These are phyloP conservation scores for Tiaroga cobitis DNA, from an alignment of 2,797 vertebrate species.

Conservation along the genomic window DNA sequence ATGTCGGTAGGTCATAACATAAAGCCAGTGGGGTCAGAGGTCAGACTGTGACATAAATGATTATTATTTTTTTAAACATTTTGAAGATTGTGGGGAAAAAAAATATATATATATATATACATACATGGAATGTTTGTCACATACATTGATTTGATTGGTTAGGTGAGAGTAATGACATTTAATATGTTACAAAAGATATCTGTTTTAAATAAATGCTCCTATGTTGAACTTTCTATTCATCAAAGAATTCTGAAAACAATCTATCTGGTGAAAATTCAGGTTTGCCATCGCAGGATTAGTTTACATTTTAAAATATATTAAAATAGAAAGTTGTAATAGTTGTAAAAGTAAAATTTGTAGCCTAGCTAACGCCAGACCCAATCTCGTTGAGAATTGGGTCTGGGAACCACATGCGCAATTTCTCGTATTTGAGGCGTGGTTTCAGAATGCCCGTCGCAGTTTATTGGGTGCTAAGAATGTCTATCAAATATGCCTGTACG, in stretches of 20 bases:
- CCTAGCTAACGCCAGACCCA: too few species aligned
- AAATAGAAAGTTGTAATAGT: not conserved
- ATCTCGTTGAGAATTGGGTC: too few species aligned
- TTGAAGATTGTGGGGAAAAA: too few species aligned
- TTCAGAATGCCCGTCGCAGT: too few species aligned
- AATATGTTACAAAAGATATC: not conserved
- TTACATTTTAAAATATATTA: not conserved
- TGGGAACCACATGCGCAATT: too few species aligned
- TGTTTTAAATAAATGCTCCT: not conserved
- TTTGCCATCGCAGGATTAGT: not conserved
- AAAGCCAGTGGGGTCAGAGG: not conserved
- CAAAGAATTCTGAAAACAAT: not conserved
- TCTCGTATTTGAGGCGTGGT: too few species aligned
- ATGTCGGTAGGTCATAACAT: not conserved
- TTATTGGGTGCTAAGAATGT: too few species aligned
- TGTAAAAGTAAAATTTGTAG: too few species aligned
- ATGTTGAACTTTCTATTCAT: not conserved
- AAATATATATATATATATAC: too few species aligned
- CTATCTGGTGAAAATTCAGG: not conserved
- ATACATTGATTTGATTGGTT: not conserved
- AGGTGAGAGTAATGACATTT: not conserved
- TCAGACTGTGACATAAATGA: not conserved
- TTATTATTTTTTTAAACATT: not conserved
- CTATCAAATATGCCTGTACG: too few species aligned
- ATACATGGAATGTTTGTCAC: too few species aligned